Evolutionary conservation across 2,888 invertebrate genomes (phyloP), one percentile per base, ranked within the genome.

Genomic region (Morpho helenor): DNA sequence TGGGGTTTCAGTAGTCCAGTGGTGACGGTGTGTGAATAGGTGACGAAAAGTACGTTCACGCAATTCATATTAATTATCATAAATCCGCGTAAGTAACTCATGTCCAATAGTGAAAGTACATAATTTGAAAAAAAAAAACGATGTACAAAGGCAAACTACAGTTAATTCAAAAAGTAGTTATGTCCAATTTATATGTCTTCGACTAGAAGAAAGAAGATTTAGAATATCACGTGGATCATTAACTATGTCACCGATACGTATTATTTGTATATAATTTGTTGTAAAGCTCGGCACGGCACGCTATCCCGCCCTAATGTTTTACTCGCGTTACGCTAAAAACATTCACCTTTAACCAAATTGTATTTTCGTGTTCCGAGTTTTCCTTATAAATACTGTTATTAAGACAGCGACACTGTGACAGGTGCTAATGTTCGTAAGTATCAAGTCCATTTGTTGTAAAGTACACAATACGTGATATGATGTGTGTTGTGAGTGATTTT

Each of bases 361-460:
- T 90, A 82, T 90, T 90, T 87, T 87, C 89, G 82, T 90, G 89
- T 89, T 87, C 82, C 78, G 85, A 88, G 81, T 87, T 90, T 88
- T 88, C 87, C 87, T 88, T 88, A 88, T 88, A 89, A 90, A 89
- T 87, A 88, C 87, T 87, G 85, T 89, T 87, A 90, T 90, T 89
- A 90, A 86, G 84, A 83, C 82, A 82, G 80, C 76, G 77, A 79
- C 82, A 77, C 74, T 68, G 77, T 80, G 89, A 87, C 89, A 88
- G 86, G 80, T 80, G 84, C 79, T 88, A 87, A 90, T 87, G 85
- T 81, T 76, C 78, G 75, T 77, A 80, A 76, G 81, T 81, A 86
- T 83, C 74, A 54, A 78, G 80, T 76, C 74, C 76, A 85, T 82
- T 76, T 68, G 75, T 75, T 79, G 80, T 75, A 59, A 62, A 40